These are phyloP conservation scores for Gambusia holbrooki DNA, from an alignment of 2,113 vertebrate species.

Conservation along the genomic window DNA sequence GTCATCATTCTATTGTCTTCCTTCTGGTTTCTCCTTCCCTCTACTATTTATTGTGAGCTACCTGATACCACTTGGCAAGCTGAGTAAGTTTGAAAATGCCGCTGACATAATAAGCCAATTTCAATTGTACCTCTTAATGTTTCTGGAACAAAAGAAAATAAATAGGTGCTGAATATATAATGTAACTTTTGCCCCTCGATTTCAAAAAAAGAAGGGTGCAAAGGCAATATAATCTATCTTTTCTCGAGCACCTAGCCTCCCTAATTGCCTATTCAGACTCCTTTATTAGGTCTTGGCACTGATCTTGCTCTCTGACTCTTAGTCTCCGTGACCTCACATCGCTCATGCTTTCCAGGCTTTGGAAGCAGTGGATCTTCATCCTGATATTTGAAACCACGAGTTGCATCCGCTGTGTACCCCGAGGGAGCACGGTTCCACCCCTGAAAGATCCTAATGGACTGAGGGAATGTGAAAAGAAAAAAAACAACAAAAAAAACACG, in stretches of 20 bases:
- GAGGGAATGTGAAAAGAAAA: conserved; percentile 41
- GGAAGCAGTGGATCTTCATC: conserved; percentile 56
- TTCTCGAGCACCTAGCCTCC: conserved; percentile 54
- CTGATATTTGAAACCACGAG: conserved; percentile 64
- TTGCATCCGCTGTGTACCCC: conserved; percentile 58
- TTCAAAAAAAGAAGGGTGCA: conserved; percentile 26
- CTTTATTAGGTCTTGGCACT: conserved; percentile 72
- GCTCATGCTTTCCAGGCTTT: conserved; percentile 61
- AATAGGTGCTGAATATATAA: conserved; percentile 31
- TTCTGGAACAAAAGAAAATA: conserved; percentile 31
- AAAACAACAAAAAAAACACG: conserved; percentile 28
- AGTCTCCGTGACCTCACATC: conserved; percentile 64
- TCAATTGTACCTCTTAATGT: conserved; percentile 56
- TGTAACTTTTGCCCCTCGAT: conserved; percentile 26
- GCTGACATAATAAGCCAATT: conserved; percentile 59
- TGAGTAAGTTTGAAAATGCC: conserved; percentile 59
- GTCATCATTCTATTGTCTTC: conserved; percentile 39
- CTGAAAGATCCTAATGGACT: conserved; percentile 49
- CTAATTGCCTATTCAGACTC: conserved; percentile 51
- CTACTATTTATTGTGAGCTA: conserved; percentile 43
- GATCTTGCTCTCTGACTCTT: conserved; percentile 47
- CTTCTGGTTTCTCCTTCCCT: conserved; percentile 32
- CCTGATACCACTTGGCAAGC: conserved; percentile 62
- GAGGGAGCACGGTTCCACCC: conserved; percentile 48
- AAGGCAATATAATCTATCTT: conserved; percentile 59